A percentile compares a stretch with the other conserved stretches of the same genome.
phyloP scores from a whole-genome alignment of 2,113 vertebrate species.

The Urocynchramus pylzowi region DNA sequence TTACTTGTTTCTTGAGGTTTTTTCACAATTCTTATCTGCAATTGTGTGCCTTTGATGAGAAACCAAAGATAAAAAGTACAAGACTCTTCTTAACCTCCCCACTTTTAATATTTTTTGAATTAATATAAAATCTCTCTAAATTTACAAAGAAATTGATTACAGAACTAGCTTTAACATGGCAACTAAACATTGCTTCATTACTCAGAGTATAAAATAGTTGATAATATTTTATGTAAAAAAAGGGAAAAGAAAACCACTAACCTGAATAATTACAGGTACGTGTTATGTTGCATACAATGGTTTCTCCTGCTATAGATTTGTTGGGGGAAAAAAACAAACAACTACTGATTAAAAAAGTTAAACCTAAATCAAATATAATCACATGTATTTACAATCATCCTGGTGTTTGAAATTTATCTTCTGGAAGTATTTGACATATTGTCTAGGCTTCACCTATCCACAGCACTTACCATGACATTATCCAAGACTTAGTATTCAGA shows the following conservation, averaged over 20 bases:
- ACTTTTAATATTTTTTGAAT: not conserved
- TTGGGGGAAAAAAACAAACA: not conserved
- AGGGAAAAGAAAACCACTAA: conserved; percentile 36
- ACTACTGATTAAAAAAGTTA: not conserved
- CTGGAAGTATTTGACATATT: not conserved
- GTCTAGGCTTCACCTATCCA: not conserved
- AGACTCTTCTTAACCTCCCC: not conserved
- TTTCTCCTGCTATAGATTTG: conserved; percentile 26
- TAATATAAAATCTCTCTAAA: not conserved
- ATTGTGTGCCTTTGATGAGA: not conserved
- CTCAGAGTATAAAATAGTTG: not conserved
- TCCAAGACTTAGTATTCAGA: not conserved
- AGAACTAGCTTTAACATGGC: not conserved
- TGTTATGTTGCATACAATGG: conserved; percentile 67
- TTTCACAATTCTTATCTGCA: not conserved
- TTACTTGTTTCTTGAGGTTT: not conserved
- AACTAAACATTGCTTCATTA: not conserved
- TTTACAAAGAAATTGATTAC: not conserved
- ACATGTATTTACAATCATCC: not conserved
- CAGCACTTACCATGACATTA: not conserved
- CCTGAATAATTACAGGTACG: conserved; percentile 71
- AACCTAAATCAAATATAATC: not conserved
- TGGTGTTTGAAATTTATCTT: not conserved
- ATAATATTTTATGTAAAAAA: not conserved
- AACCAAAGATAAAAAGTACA: not conserved